Evolutionary conservation across 2,888 invertebrate genomes (phyloP), one percentile per base, ranked within the genome.

Genomic region (Tortricodes alternella): DNA sequence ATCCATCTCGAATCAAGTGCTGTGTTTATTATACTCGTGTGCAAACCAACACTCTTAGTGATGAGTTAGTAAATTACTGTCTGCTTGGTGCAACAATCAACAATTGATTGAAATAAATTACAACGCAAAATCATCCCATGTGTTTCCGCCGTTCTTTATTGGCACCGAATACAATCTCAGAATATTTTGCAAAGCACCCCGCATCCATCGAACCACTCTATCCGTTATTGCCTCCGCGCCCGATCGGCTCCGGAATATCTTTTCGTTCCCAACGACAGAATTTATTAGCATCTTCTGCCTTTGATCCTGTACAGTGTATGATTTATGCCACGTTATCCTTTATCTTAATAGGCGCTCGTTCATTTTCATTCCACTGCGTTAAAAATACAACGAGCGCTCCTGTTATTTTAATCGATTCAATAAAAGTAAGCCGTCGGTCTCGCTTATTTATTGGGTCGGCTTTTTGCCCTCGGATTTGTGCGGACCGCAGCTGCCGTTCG

Each of bases 341-440:
- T 50, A 32, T 32, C 29, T 44, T 50, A 56, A 49, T 49, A 43
- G 43, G 43, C 32, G 48, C 48, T 37, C 55, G 43, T 49, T 50
- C 44, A 44, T 56, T 50, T 44, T 44, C 49, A 50, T 56, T 56
- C 27, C 29, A 24, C 49, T 56, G 43, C 55, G 55, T 56, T 56
- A 50, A 50, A 56, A 49, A 49, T 35, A 44, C 41, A 55, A 43
- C 48, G 53, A 41, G 27, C 35, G 48, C 11, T 18, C 18, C 46
- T 46, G 34, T 49, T 44, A 48, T 56, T 56, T 56, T 56, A 56
- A 56, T 56, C 49, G 56, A 56, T 56, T 50, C 50, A 27, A 50
- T 50, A 50, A 56, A 43, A 44, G 50, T 52, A 43, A 50, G 37
- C 23, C 53, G 34, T 24, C 29, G 44, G 24, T 27, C 23, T 21